Evolutionary conservation across 2,888 invertebrate genomes (phyloP), one percentile per base, ranked within the genome.

Genomic region (Volucella bombylans): DNA sequence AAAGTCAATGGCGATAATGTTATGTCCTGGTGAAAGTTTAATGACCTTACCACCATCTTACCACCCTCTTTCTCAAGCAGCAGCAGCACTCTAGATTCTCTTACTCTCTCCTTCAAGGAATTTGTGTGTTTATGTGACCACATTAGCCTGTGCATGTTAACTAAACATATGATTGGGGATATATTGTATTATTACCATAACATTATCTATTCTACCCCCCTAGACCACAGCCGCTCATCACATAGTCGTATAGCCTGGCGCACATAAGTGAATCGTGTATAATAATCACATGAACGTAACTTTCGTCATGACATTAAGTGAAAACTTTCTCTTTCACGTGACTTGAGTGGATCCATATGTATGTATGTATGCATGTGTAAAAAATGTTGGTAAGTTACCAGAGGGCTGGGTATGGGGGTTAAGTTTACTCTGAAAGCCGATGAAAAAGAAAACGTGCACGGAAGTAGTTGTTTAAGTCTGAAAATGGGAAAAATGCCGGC

Each of bases 1-100:
- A 86, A 86, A 86, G 86, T 85, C 86, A 86, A 86, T 86, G 86
- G 85, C 81, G 78, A 86, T 86, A 85, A 86, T 85, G 77, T 82
- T 78, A 86, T 79, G 82, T 78, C 77, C 72, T 86, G 77, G 82
- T 86, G 85, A 86, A 86, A 86, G 86, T 86, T 85, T 86, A 86
- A 86, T 80, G 86, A 86, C 86, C 86, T 82, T 39, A 23, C 54
- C 52, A 18, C 54, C 45, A 31, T 54, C 67, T 41, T 9, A 8
- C 39, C 15, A 18, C 64, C 38, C 38, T 8, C 15, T 31, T 31
- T 31, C 31, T 31, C 31, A 31, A 31, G 31, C 31, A 31, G 31
- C 31, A 31, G 31, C 31, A 31, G 31, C 31, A 31, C 31, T 31
- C 2, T 31, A 6, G 4, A 6, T 31, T 31, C 31, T 31, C 31